phyloP scores from a whole-genome alignment of 2,888 invertebrate genomes.

The Buathra laborator region DNA sequence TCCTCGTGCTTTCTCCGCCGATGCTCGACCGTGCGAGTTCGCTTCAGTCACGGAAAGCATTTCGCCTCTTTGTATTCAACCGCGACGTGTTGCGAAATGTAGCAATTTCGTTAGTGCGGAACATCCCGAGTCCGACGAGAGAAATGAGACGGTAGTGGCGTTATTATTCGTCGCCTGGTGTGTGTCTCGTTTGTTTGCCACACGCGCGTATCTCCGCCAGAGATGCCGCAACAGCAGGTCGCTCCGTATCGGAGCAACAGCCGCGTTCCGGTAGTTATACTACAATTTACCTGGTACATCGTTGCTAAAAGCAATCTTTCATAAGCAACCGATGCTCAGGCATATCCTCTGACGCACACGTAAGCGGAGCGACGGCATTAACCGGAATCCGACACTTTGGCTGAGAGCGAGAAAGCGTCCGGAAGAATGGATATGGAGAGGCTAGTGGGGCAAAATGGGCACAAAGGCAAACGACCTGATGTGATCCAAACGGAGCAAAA shows the following conservation, averaged over 20 bases:
- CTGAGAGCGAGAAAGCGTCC: no score
- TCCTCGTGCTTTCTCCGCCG: neutral
- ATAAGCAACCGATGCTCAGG: neutral
- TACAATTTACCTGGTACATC: constrained; percentile 17
- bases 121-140: constrained; percentile 36
- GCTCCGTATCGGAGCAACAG: constrained; percentile 33
- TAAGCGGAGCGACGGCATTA: no score
- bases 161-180: constrained; percentile 53
- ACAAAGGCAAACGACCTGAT: no score
- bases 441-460: no score
- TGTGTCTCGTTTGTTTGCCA: constrained; percentile 53
- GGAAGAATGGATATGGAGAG: no score
- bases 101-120: constrained; percentile 67
- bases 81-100: constrained; percentile 35
- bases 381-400: no score
- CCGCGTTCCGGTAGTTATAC: constrained; percentile 29
- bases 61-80: constrained; percentile 67
- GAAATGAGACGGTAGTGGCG: constrained; percentile 12
- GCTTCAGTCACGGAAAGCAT: neutral
- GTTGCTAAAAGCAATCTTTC: constrained; percentile 4
- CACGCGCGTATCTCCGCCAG: constrained; percentile 29
- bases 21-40: constrained; percentile 14
- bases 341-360: no score
- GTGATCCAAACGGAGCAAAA: no score
- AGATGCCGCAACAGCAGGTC: constrained; percentile 45